phyloP scores from a whole-genome alignment of 2,888 invertebrate species.

The Notodonta dromedarius region DNA sequence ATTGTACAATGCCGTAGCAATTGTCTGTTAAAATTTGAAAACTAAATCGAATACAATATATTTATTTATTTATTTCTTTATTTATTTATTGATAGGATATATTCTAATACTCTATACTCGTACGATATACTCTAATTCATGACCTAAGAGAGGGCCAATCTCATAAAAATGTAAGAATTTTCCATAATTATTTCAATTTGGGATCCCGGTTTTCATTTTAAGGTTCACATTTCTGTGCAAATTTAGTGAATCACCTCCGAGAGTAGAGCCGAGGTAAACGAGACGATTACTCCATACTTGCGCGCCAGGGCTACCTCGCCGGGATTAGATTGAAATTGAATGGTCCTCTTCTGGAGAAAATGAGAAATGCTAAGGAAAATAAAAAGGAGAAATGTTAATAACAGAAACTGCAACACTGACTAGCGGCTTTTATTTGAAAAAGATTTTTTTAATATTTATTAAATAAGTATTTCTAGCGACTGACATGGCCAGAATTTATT shows the following conservation, averaged over 20 bases:
- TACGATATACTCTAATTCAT: neutral
- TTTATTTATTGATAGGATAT: too few relatives aligned
- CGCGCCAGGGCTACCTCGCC: slow-evolving; percentile 47
- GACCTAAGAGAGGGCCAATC: slow-evolving; percentile 11
- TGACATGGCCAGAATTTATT: too few relatives aligned
- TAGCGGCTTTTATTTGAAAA: too few relatives aligned
- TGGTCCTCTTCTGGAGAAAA: slow-evolving; percentile 52
- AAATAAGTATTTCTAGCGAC: too few relatives aligned
- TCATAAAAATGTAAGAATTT: slow-evolving; percentile 17
- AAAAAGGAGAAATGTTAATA: slow-evolving; percentile 20
- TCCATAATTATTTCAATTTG: slow-evolving; percentile 39
- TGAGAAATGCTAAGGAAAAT: slow-evolving; percentile 32
- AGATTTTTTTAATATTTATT: too few relatives aligned
- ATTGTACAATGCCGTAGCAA: neutral
- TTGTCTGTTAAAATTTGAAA: neutral
- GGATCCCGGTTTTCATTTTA: slow-evolving; percentile 42
- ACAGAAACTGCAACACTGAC: neutral
- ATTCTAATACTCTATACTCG: too few relatives aligned
- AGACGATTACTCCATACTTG: slow-evolving; percentile 60
- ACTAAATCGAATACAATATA: too few relatives aligned
- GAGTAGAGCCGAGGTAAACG: slow-evolving; percentile 46
- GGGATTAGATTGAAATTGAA: slow-evolving; percentile 74
- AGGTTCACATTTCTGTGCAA: slow-evolving; percentile 49
- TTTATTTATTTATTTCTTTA: too few relatives aligned
- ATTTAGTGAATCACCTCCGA: slow-evolving; percentile 42